Evolutionary conservation across 92 coral and sea anemone species (phyloP), one percentile per base, ranked within the genome.

Genomic region (Montipora capitata): DNA sequence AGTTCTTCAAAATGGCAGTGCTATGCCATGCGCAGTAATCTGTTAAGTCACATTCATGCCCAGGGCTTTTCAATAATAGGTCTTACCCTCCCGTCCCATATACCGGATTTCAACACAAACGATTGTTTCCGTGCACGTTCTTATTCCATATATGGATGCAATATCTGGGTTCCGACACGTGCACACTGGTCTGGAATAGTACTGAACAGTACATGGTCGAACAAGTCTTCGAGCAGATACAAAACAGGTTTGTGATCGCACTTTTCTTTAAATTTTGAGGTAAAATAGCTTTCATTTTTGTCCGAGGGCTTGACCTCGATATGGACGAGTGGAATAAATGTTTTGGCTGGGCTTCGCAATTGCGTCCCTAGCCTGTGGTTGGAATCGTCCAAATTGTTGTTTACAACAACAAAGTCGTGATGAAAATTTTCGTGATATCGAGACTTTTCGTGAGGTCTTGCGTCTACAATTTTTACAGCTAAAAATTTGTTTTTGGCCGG

Each of bases 21-120:
- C 14, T 0, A 1, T 72, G 71, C 40, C 88, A 83, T 72, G 88
- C 80, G 88, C 35, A 58, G 38, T 59, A 72, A 73, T 38, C 48
- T 83, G 88, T 81, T 6, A 72, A 35, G 88, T 83, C 88, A 83
- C 44, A 14, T 83, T 83, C 72, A 71, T 62, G 13, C 5, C 87
- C 78, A 73, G 74, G 40, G 40, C 61, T 44, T 61, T 27, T 20
- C 39, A 10, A 73, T 43, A 40, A 2, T 13, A 11, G 11, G 10
- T 10, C 14, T 38, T 14, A 76, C 49, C 49, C 17, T 27, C 51
- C 49, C 65, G 68, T 76, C 51, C 68, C 49, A 5, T 0, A 42
- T 15, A 64, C 35, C 35, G 35, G 35, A 1, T 27, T 27, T 27
- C 35, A 27, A 27, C 35, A 27, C 1, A 27, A 27, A 27, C 35